A percentile compares a stretch with the other conserved stretches of the same genome.
Conservation (phyloP, 2,113 vertebrate species). For the Siniperca knerii region DNA sequence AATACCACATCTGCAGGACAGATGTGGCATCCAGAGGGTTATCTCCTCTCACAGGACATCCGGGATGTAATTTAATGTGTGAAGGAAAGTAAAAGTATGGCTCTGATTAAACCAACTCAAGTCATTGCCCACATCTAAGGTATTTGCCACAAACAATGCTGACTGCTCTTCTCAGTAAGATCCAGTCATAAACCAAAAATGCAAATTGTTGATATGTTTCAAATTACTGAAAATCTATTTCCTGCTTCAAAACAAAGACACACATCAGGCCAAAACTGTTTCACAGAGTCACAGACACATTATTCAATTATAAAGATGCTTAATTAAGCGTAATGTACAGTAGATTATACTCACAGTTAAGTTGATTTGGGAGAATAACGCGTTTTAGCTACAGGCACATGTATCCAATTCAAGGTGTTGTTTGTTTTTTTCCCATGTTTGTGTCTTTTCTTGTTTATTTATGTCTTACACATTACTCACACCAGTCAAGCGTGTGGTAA, state of each 20-base stretch:
- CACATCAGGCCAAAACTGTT: background rate
- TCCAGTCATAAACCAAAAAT: background rate
- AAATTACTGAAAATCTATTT: background rate
- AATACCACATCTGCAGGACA: slow-evolving; percentile 27
- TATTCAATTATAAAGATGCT: background rate
- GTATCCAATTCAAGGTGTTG: background rate
- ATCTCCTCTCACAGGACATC: slow-evolving; percentile 10
- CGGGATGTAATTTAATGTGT: background rate
- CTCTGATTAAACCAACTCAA: background rate
- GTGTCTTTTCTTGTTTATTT: slow-evolving; percentile 45
- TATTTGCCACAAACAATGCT: background rate
- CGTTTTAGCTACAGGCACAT: background rate
- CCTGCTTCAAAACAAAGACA: background rate
- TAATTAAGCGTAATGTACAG: background rate
- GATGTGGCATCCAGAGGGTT: slow-evolving; percentile 16
- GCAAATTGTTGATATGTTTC: background rate
- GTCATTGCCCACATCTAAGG: too few species aligned
- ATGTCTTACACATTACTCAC: slow-evolving; percentile 58
- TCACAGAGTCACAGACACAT: background rate
- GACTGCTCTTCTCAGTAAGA: background rate
- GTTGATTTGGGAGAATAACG: background rate
- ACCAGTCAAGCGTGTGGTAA: slow-evolving; percentile 54
- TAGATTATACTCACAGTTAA: slow-evolving; percentile 28
- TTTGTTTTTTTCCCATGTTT: slow-evolving; percentile 30
- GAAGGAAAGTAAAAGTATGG: slow-evolving; percentile 3